Conservation (phyloP, 2,888 invertebrate genomes). For the Temnothorax unifasciatus region DNA sequence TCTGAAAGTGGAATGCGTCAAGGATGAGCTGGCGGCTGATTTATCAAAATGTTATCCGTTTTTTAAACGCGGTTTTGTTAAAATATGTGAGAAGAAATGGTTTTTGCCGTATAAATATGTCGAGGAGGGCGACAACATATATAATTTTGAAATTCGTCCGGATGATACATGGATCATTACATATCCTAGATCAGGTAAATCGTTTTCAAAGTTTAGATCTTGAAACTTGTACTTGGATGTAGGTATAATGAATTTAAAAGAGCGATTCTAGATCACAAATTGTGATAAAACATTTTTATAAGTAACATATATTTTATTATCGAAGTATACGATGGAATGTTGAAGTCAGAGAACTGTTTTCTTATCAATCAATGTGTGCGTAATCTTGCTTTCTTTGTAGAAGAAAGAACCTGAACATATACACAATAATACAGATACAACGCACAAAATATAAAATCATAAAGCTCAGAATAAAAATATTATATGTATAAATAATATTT, state of each 20-base stretch:
- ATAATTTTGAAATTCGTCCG: slow-evolving; percentile 90
- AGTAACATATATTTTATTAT: no score
- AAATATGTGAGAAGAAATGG: slow-evolving; percentile 91
- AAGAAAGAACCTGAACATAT: no score
- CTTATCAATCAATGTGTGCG: no score
- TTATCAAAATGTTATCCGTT: not conserved
- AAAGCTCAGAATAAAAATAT: no score
- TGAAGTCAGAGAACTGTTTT: no score
- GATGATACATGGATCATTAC: slow-evolving; percentile 92
- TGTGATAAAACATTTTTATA: no score
- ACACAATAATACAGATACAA: no score
- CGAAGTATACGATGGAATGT: no score
- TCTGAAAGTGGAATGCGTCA: slow-evolving; percentile 1
- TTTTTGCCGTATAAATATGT: slow-evolving; percentile 89
- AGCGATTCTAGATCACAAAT: not conserved
- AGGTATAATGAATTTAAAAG: not conserved
- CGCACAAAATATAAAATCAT: no score
- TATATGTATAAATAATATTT: no score
- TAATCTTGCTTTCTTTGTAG: no score
- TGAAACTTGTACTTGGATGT: not conserved
- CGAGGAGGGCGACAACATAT: slow-evolving; percentile 86
- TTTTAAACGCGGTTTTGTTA: slow-evolving; percentile 88
- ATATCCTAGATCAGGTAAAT: slow-evolving; percentile 92
- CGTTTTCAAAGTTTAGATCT: not conserved
- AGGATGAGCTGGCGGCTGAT: not conserved